Conservation (phyloP, 2,888 invertebrate genomes). For the Oscheius sp. region DNA sequence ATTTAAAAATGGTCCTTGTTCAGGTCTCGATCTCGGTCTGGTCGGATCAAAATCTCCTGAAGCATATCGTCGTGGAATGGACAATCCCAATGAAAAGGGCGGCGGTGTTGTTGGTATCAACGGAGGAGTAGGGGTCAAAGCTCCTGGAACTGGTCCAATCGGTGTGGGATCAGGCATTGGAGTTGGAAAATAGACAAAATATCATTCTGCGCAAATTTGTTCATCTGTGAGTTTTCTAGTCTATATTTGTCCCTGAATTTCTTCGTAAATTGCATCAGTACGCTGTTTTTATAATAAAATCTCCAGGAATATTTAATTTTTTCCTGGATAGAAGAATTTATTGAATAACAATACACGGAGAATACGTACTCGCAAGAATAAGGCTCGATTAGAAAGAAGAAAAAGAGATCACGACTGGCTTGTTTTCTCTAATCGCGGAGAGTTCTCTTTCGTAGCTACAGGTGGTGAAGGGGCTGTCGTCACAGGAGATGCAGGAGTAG, state of each 20-base stretch:
- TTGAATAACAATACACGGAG: no score
- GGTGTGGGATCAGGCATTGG: conserved; percentile 59
- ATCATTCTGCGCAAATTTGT: not conserved
- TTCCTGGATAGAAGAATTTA: not conserved
- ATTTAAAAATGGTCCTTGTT: not conserved
- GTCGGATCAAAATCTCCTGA: conserved; percentile 58
- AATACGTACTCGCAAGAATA: conserved; percentile 18
- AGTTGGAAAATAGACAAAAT: conserved; percentile 42
- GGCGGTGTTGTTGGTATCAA: conserved; percentile 57
- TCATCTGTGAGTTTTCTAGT: not conserved
- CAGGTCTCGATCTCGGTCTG: conserved; percentile 53
- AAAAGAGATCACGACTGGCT: conserved; percentile 15
- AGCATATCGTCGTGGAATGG: conserved; percentile 59
- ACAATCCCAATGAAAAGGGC: conserved; percentile 51
- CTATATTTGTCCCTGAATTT: not conserved
- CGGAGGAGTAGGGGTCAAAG: conserved; percentile 58
- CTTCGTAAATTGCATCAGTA: conserved; percentile 3
- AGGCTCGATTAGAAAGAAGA: conserved; percentile 5
- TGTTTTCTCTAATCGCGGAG: no score
- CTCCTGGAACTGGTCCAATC: conserved; percentile 55
- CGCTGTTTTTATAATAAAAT: not conserved
- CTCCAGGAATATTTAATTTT: conserved; percentile 8
- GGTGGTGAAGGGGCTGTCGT: conserved; percentile 25
- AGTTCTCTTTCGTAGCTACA: conserved; percentile 32
- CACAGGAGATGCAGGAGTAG: conserved; percentile 50